Evolutionary conservation across 2,113 vertebrate species (phyloP).

Genomic region (Gavia stellata): DNA sequence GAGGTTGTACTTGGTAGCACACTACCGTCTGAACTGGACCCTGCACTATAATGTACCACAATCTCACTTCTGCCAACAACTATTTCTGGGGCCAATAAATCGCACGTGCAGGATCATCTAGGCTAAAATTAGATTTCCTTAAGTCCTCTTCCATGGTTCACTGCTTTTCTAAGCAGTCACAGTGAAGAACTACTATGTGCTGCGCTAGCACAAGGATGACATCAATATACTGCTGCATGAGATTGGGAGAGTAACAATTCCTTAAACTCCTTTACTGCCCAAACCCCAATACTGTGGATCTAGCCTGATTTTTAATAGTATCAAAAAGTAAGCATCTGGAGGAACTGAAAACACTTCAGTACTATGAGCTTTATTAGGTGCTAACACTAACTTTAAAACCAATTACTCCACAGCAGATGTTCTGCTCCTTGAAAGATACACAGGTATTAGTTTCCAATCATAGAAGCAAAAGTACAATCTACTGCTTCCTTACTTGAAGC

Average conservation of each 20-base stretch:
- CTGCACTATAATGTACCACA: neutral
- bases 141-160: neutral
- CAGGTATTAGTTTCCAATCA: neutral
- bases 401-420: neutral
- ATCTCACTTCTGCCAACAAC: neutral
- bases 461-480: neutral
- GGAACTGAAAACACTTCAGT: neutral
- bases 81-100: neutral
- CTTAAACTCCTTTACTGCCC: neutral
- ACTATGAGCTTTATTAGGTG: neutral
- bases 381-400: neutral
- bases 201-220: neutral
- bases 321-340: neutral
- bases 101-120: neutral
- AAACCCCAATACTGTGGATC: neutral
- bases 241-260: neutral
- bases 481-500: neutral
- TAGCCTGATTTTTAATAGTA: neutral
- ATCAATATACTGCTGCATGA: neutral
- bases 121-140: neutral
- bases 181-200: neutral
- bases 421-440: neutral
- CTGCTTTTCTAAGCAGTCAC: neutral
- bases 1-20: neutral
- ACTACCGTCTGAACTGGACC: fast-evolving